A percentile compares a stretch with the other conserved stretches of the same genome.
Conservation (phyloP, 53 echinoderm and acorn worm genomes). For the Holothuria leucospilota region DNA sequence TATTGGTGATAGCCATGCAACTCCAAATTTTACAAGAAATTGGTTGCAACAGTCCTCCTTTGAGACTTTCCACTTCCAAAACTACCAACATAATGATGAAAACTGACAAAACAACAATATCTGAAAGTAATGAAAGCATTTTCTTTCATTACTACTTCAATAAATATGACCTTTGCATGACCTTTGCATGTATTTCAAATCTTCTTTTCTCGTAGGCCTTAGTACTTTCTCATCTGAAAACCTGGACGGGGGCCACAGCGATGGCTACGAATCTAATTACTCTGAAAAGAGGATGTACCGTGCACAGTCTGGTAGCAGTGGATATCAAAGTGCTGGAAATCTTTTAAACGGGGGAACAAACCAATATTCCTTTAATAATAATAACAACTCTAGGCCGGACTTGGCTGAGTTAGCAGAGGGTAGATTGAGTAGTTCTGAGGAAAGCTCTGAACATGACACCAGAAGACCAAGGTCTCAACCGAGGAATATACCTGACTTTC, state of each 20-base stretch:
- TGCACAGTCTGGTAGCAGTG: conserved; percentile 33
- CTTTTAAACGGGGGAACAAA: conserved; percentile 36
- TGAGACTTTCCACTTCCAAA: too few species aligned
- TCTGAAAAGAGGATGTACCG: conserved; percentile 23
- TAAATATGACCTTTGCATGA: too few species aligned
- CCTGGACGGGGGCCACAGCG: conserved; percentile 32
- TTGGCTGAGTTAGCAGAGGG: conserved; percentile 26
- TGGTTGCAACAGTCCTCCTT: too few species aligned
- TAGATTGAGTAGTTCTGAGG: conserved; percentile 28
- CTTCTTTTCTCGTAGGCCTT: neutral
- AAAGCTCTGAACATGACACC: conserved; percentile 13
- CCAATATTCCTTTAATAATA: conserved; percentile 60
- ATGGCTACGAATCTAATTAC: conserved; percentile 17
- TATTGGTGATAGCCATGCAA: too few species aligned
- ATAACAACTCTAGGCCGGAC: conserved; percentile 48
- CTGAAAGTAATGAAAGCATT: too few species aligned
- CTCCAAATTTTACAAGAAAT: too few species aligned
- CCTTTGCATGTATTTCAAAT: neutral
- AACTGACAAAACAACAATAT: too few species aligned
- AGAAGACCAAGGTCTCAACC: neutral
- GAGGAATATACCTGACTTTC: neutral
- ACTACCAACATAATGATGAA: too few species aligned
- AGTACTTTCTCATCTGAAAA: conserved; percentile 21
- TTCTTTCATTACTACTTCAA: too few species aligned
- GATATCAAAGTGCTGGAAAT: conserved; percentile 41